These are phyloP conservation scores for Leptosomus discolor DNA, from an alignment of 2,113 vertebrate genomes.

Conservation along the genomic window DNA sequence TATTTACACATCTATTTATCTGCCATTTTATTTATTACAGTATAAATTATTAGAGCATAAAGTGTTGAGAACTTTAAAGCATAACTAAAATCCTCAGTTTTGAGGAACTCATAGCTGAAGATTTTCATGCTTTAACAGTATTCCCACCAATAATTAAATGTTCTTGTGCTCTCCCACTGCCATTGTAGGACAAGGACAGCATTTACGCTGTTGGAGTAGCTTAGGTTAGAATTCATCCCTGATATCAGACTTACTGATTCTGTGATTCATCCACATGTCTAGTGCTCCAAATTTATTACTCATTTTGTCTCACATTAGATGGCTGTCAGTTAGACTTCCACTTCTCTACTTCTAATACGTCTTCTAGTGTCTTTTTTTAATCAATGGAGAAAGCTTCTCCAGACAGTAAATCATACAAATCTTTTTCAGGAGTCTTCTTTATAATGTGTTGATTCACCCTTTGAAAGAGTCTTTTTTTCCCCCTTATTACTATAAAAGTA, in stretches of 20 bases:
- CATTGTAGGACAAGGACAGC: neutral
- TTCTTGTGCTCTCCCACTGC: neutral
- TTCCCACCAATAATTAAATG: neutral
- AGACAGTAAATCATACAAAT: neutral
- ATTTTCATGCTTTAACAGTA: neutral
- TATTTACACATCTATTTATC: neutral
- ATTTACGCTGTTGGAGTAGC: neutral
- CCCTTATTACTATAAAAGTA: neutral
- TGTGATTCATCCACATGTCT: neutral
- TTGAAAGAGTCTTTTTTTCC: no score
- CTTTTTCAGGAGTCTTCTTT: neutral
- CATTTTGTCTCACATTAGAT: neutral
- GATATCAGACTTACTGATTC: neutral
- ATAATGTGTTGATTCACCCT: neutral
- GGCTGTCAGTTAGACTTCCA: neutral
- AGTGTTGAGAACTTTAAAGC: neutral
- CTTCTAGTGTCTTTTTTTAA: neutral
- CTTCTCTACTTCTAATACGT: neutral
- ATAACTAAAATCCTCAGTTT: neutral
- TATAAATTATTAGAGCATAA: neutral
- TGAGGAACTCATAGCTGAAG: fast-evolving
- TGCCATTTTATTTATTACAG: neutral
- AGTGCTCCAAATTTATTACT: neutral
- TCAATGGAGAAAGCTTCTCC: neutral
- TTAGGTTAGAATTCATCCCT: neutral